Conservation (phyloP, 2,113 vertebrate genomes). For the Podarcis cretensis region DNA sequence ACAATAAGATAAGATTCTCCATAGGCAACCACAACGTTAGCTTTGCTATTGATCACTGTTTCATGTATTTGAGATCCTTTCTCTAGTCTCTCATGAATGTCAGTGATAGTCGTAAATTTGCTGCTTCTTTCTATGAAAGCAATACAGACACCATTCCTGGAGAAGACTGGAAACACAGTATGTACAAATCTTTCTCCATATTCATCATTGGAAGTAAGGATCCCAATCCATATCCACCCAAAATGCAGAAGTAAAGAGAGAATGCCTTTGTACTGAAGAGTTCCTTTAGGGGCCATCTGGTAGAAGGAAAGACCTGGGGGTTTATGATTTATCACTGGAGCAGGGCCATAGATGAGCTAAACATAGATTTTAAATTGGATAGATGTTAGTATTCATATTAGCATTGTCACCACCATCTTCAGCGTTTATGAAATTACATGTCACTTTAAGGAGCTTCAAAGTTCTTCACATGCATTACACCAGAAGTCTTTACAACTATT, state of each 20-base stretch:
- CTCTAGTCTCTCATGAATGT: background rate
- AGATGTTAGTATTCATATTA: background rate
- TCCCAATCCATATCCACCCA: background rate
- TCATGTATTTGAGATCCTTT: background rate
- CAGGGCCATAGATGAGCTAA: conserved; percentile 3
- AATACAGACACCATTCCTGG: background rate
- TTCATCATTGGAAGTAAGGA: background rate
- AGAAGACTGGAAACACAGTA: background rate
- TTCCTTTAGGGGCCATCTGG: background rate
- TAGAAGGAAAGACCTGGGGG: background rate
- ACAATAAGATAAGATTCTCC: background rate
- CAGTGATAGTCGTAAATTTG: background rate
- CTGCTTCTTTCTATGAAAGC: background rate
- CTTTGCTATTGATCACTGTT: background rate
- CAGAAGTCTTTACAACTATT: no score
- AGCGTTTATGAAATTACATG: no score
- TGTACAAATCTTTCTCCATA: background rate
- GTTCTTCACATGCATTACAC: no score
- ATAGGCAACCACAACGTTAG: background rate
- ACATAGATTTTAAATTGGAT: background rate
- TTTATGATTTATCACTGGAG: background rate
- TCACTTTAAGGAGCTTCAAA: no score
- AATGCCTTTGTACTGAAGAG: background rate
- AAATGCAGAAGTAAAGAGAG: conserved; percentile 13
- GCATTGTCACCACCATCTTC: no score